Evolutionary conservation across 2,797 vertebrate species (phyloP).

Genomic region (Sus cebifrons): DNA sequence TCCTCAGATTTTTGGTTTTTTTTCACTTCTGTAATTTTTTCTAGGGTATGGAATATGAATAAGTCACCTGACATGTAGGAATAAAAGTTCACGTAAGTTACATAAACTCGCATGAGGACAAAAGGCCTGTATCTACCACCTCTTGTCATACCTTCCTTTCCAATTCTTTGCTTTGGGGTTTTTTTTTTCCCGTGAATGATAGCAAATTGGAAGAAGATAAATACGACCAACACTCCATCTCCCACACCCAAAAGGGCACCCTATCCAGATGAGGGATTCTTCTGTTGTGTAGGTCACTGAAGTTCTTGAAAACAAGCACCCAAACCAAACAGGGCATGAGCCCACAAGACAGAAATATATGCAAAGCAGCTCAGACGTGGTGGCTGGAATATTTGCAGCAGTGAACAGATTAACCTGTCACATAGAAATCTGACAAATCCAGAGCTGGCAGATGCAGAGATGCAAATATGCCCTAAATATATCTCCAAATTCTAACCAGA

Average conservation of each 20-base stretch:
- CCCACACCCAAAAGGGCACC: not conserved
- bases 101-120: not conserved
- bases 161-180: not conserved
- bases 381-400: not conserved
- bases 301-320: not conserved
- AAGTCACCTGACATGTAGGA: not conserved
- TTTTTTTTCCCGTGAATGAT: not conserved
- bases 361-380: not conserved
- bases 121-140: not conserved
- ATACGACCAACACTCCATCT: not conserved
- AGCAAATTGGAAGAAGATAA: not conserved
- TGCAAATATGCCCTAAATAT: slow-evolving; percentile 43
- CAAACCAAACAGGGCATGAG: not conserved
- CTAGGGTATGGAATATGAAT: not conserved
- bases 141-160: not conserved
- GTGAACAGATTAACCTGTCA: slow-evolving; percentile 23
- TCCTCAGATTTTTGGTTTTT: not conserved
- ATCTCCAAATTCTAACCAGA: slow-evolving; percentile 22
- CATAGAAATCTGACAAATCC: not conserved
- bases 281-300: not conserved
- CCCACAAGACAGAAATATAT: not conserved
- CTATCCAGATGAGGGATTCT: not conserved
- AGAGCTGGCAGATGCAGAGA: slow-evolving; percentile 13
- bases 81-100: not conserved
- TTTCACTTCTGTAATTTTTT: not conserved